Evolutionary conservation across 1,140 invertebrate species (phyloP), one percentile per base, ranked within the genome.

Genomic region (Triops longicaudatus): DNA sequence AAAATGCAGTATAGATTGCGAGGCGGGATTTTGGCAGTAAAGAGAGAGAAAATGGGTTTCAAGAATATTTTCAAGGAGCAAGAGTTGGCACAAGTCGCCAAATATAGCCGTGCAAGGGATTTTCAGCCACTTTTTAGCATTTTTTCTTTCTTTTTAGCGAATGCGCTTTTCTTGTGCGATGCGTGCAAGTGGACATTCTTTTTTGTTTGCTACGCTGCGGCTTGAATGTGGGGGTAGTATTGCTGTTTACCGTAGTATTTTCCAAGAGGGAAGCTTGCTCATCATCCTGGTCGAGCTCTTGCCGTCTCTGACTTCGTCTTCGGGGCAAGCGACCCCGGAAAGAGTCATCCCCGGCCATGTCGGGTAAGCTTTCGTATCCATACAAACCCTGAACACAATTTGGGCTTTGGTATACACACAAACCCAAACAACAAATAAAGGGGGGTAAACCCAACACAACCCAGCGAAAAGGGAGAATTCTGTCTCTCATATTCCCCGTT

Each of bases 261-360:
- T 63, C 50, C 50, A 63, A 63, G 6, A 63, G 50, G n/a, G 50
- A 63, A 14, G 50, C 50, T 63, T 63, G 50, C n/a, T 63, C 50
- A 63, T 63, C 50, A 63, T 63, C 50, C 50, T 63, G 50, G 50
- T 22, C 50, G 17, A 63, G 50, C 10, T 63, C 50, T n/a, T 17
- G n/a, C 5, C 50, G 50, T 63, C 50, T 63, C 17, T 63, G 50
- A 63, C 50, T 63, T 17, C 50, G 50, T 63, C 50, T 63, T 14
- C 50, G 50, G 22, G 50, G 50, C 50, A 63, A 12, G 50, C 50
- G 50, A 63, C n/a, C 50, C 50, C 50, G 10, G 50, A 63, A 37
- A 37, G 31, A 37, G 31, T 37, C 50, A 63, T 63, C 50, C 50
- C 50, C 50, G 22, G 50, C 50, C 50, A 63, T 63, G 50, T 63